A percentile compares a stretch with the other conserved stretches of the same genome.
These are phyloP conservation scores for Harpalus rubripes DNA, from an alignment of 2,888 invertebrate genomes.

Conservation along the genomic window DNA sequence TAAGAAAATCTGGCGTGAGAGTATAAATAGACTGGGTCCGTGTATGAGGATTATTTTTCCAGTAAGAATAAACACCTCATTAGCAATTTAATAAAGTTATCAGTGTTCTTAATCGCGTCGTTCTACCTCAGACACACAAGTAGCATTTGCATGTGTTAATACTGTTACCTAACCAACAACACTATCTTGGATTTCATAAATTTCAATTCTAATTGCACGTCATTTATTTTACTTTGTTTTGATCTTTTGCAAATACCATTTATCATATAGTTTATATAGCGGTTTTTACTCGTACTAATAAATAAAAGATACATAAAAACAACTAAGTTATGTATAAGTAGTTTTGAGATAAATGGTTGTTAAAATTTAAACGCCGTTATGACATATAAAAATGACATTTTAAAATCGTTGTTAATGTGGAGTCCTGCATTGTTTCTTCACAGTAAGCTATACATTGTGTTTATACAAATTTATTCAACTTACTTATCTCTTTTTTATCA, in stretches of 20 bases:
- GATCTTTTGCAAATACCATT: conserved; percentile 21
- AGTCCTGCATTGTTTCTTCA: too few relatives aligned
- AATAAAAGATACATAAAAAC: not conserved
- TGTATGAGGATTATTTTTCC: conserved; percentile 52
- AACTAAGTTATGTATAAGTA: too few relatives aligned
- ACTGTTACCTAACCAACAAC: conserved; percentile 32
- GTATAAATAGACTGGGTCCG: conserved; percentile 37
- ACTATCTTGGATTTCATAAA: conserved; percentile 52
- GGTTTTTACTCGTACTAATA: not conserved
- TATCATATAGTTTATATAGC: conserved; percentile 19
- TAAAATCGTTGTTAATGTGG: too few relatives aligned
- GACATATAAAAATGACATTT: too few relatives aligned
- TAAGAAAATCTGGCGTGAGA: not conserved
- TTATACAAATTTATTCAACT: too few relatives aligned
- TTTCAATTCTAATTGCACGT: conserved; percentile 36
- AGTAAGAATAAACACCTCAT: conserved; percentile 62
- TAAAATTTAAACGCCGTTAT: too few relatives aligned
- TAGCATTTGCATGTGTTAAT: conserved; percentile 57
- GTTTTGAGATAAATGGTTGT: too few relatives aligned
- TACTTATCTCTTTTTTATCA: too few relatives aligned
- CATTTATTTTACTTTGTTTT: conserved; percentile 38
- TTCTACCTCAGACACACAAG: conserved; percentile 47
- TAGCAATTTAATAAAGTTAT: conserved; percentile 66
- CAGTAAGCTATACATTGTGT: too few relatives aligned
- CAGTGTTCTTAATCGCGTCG: conserved; percentile 58